These are phyloP conservation scores for Gasterosteus nipponicus DNA, from an alignment of 2,113 vertebrate genomes.

Conservation along the genomic window DNA sequence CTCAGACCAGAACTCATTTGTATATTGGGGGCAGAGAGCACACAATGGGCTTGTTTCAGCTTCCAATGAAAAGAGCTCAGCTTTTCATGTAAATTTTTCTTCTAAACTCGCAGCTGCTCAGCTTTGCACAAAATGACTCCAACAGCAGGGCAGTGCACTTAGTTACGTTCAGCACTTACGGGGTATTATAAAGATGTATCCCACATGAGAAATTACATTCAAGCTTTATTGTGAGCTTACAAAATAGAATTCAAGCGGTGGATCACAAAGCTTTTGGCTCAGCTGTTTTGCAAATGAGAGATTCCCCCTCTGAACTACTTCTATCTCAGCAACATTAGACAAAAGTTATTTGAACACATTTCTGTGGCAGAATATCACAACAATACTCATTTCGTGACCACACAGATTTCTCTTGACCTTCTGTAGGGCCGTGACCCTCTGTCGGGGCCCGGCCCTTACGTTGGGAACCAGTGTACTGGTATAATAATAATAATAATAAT, in stretches of 20 bases:
- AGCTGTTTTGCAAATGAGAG: background rate
- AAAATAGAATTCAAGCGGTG: background rate
- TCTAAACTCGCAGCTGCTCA: background rate
- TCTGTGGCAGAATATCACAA: background rate
- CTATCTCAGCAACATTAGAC: background rate
- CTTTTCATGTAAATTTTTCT: slow-evolving; percentile 36
- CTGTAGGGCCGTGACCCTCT: background rate
- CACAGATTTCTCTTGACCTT: background rate
- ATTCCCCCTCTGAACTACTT: background rate
- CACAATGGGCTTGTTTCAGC: slow-evolving; percentile 50
- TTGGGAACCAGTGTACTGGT: background rate
- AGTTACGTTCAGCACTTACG: background rate
- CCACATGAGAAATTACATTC: background rate
- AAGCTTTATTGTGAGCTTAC: background rate
- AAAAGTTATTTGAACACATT: background rate
- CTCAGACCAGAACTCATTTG: slow-evolving; percentile 51
- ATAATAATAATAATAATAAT: background rate
- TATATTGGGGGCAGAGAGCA: slow-evolving; percentile 37
- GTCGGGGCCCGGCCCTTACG: no score
- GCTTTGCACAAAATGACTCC: background rate
- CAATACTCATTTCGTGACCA: background rate
- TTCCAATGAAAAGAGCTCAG: slow-evolving; percentile 35
- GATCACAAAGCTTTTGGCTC: background rate
- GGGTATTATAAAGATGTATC: background rate
- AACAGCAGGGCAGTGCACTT: background rate